Base-by-base conservation (phyloP, 92 coral and sea anemone genomes). In the Epizoanthus rinbou region DNA sequence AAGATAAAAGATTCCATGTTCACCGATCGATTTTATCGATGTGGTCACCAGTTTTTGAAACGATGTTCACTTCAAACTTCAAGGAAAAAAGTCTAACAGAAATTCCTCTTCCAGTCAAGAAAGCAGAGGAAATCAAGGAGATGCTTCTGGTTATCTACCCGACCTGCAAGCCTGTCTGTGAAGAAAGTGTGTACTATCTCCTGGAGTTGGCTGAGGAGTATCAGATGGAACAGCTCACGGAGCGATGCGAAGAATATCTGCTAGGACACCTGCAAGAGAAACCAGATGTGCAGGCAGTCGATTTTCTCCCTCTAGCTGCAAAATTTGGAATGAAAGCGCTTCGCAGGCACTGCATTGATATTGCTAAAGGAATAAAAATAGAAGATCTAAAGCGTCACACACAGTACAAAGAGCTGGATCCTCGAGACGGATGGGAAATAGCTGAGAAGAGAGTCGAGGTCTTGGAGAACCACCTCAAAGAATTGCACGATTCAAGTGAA, bases 41-140 rank as follows among this genome's bases (percentile, higher is more conserved):
- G 90, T 91, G 94, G 94, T 91, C 94, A 47, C 94, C 94, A 52
- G 92, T 91, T 59, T 91, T 91, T 88, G 94, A 91, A 83, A 88
- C 59, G 56, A 88, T 91, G 90, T 91, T 91, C 74, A 35, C 74
- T 6, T 64, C 84, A 15, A 85, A 83, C 3, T 80, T 80, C 58
- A 82, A 17, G 68, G 94, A 91, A 72, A 88, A 85, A 64, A 66
- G 81, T 64, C 78, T 75, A 35, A 64, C 39, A 23, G 94, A 91
- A 50, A 67, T 91, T 50, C 71, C 88, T 25, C 92, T 91, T 15
- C 90, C 90, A 6, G 88, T 86, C 5, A 91, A 91, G 41, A 88
- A 83, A 67, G 88, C 92, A 0, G 9, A 75, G 78, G 94, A 91
- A 83, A 86, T 91, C 25, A 91, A 74, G 83, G 94, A 91, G 28